Base-by-base conservation (phyloP, 1,140 invertebrate genomes). In the Sminthurides bifidus region DNA sequence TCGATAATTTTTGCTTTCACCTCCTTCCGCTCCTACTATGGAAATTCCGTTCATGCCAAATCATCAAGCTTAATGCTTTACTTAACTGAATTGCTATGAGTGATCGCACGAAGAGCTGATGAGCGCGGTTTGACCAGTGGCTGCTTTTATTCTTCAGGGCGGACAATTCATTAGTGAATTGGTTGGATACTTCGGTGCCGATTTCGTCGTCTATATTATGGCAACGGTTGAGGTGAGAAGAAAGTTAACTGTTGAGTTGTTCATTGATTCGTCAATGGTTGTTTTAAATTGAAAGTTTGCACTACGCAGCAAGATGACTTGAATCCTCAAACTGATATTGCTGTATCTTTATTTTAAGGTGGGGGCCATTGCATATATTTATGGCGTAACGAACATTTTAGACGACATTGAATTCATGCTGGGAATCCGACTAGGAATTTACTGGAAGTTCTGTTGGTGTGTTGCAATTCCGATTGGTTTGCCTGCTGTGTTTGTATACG, bases 111-210 rank as follows among this genome's bases (percentile, higher is more conserved):
- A 35, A 35, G n/a, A 43, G 17, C 21, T 12, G 21, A n/a, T 43
- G 17, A n/a, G 8, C 8, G 21, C 41, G 6, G 12, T 19, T 43
- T 8, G 21, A 43, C 10, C 21, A 21, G 21, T 43, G 17, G 41
- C 21, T 8, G 12, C 12, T 6, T 21, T 21, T 43, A 21, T 43
- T 43, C 21, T 43, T 43, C 24, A 60, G 59, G 90, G 87, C 51
- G 90, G 91, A 0, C 85, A 88, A 66, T 90, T 83, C 66, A 79
- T 92, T 30, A 72, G 94, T 26, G 84, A 80, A 52, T 70, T 94
- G 17, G 81, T 26, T 84, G 85, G 2, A 17, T 27, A 52, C 12
- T 58, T 55, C 35, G 56, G 56, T 12, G 52, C 52, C 29, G 31
- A 54, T 17, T 85, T 87, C 60, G 78, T 87, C 27, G 24, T 46